phyloP scores from a whole-genome alignment of 2,797 vertebrate genomes.

The Lagorchestes hirsutus region DNA sequence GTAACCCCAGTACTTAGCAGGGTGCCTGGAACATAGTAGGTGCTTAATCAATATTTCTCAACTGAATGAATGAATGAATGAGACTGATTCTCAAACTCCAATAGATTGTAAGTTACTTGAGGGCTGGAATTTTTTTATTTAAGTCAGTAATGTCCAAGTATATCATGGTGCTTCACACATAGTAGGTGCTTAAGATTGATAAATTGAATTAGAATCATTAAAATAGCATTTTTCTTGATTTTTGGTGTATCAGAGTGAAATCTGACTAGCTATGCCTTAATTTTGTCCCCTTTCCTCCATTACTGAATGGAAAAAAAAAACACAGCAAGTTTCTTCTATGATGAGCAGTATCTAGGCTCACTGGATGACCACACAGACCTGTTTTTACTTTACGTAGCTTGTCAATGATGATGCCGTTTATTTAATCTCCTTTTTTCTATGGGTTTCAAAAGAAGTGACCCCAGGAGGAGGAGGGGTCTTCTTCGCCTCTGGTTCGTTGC shows the following conservation, averaged over 20 bases:
- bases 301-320: slow-evolving; percentile 66
- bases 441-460: slow-evolving; percentile 56
- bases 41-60: background rate
- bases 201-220: background rate
- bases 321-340: slow-evolving; percentile 56
- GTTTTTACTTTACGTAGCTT: slow-evolving; percentile 46
- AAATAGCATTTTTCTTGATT: slow-evolving; percentile 3
- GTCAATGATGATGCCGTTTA: slow-evolving; percentile 27
- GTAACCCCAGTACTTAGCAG: background rate
- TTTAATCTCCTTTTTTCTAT: slow-evolving; percentile 54
- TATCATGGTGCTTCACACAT: background rate
- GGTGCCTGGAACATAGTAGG: background rate
- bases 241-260: slow-evolving; percentile 48
- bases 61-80: background rate
- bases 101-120: background rate
- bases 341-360: slow-evolving; percentile 60
- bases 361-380: slow-evolving; percentile 17
- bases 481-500: slow-evolving; percentile 36
- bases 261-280: slow-evolving; percentile 64
- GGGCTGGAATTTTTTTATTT: background rate
- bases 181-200: background rate
- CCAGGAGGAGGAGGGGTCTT: slow-evolving; percentile 25
- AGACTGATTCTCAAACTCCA: background rate
- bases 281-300: slow-evolving; percentile 61
- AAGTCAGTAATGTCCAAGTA: background rate